Base-by-base conservation (phyloP, 2,888 invertebrate genomes). In the Luperina nickerlii region DNA sequence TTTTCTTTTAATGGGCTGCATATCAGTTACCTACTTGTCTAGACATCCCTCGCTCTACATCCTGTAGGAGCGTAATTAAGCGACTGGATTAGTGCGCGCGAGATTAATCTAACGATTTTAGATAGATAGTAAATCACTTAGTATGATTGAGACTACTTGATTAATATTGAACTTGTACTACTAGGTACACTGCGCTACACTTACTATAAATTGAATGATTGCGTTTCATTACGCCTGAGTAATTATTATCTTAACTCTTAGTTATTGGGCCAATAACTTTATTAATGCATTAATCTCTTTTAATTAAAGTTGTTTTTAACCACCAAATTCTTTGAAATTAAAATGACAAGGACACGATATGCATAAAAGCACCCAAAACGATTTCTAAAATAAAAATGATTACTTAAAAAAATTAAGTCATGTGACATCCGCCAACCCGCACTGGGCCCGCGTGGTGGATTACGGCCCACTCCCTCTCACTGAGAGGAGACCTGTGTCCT, bases 41-140 rank as follows among this genome's bases (percentile, higher is more conserved):
- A 86, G 9, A 71, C 63, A 13, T 75, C 0, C 0, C 20, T 27
- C 0, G 51, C 0, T 84, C 90, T 90, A 76, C 57, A 76, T 75
- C 83, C 65, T 76, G 82, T 78, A 76, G 77, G 78, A 88, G 76
- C 81, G 91, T 93, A 93, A 94, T 94, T 93, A 93, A 92, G 90
- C 90, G 85, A 87, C 87, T 86, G 89, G 93, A 94, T 95, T 94
- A 94, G 93, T 92, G 92, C 84, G 92, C 90, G 87, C 89, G 88
- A 95, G 93, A 95, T 95, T 94, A 95, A 94, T 94, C 92, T 92
- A 90, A 91, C 92, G 92, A 94, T 92, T 94, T 92, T 86, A 91
- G 93, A 92, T 93, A 93, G 91, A 92, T 93, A 93, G 91, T 93
- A 92, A 93, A 94, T 95, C 94, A 93, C 93, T 91, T 90, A 92